Base-by-base conservation (phyloP, 2,797 vertebrate species). In the Sciurus carolinensis region DNA sequence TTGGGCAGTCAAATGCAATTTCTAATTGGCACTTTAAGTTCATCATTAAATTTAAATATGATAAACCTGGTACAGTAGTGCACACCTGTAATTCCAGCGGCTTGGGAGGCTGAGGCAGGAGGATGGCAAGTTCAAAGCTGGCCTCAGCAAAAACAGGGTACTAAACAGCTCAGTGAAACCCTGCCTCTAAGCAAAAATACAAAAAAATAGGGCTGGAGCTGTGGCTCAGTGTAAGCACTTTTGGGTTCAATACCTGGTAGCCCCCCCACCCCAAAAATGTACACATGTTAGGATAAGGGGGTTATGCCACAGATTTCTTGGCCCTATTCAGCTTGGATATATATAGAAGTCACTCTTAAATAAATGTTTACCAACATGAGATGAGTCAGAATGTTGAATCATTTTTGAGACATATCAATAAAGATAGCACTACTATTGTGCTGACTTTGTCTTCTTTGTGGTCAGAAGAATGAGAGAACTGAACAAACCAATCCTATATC, bases 321-420 rank as follows among this genome's bases (percentile, higher is more conserved):
- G 26, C 11, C 42, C 24, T 62, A 11, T 50, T 47, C 24, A 81
- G 11, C 36, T 9, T 42, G 22, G 24, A 69, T 5, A 36, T 36
- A 59, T 10, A 36, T 36, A 36, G 52, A 69, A 86, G 14, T 44
- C 47, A 47, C 59, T 52, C 17, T 57, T 64, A 73, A 2, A 18
- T 39, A 7, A 15, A 77, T 92, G 33, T 33, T 59, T 71, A 84
- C 5, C 9, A 83, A 4, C 11, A 17, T 64, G 36, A 75, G 30
- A 54, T 76, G 26, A 91, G 2, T 64, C 20, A 28, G 75, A 59
- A 92, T 30, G 77, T 36, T 96, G 26, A 67, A 44, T 64, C 24
- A 72, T 72, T 52, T 83, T n/a, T 83, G n/a, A 83, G 47, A 76
- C 2, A 36, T 67, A 85, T 52, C 67, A 91, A 54, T 88, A 87